A percentile compares a stretch with the other conserved stretches of the same genome.
These are phyloP conservation scores for Phymastichus coffea DNA, from an alignment of 1,140 invertebrate species.

Conservation along the genomic window DNA sequence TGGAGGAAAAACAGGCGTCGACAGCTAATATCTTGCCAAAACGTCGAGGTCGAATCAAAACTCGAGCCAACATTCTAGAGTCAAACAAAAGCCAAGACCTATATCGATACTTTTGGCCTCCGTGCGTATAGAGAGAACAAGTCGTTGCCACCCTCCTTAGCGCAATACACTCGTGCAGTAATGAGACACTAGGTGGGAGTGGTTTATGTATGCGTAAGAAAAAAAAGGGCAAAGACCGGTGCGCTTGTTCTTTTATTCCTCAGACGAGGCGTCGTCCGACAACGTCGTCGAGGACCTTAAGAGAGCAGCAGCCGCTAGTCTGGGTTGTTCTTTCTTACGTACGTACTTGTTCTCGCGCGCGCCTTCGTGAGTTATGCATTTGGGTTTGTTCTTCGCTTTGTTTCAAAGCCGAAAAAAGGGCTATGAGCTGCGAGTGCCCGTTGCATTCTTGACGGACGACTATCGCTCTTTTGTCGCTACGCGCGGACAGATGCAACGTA, in stretches of 20 bases:
- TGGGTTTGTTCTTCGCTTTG: background rate
- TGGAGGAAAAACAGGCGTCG: too few relatives aligned
- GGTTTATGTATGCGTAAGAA: conserved; percentile 3
- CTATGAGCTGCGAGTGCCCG: background rate
- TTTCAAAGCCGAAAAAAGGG: background rate
- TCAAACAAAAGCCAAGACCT: background rate
- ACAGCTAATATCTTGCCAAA: too few relatives aligned
- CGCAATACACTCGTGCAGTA: background rate
- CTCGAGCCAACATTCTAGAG: too few relatives aligned
- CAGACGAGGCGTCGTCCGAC: background rate
- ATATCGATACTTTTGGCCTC: too few relatives aligned
- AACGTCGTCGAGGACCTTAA: conserved; percentile 1
- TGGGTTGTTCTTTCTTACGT: too few relatives aligned
- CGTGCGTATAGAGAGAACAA: too few relatives aligned
- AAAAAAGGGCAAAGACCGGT: conserved; percentile 20
- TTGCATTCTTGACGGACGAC: too few relatives aligned
- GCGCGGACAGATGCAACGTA: too few relatives aligned
- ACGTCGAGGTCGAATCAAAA: too few relatives aligned
- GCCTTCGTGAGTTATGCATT: background rate
- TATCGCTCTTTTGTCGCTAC: conserved; percentile 7
- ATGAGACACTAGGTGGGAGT: background rate
- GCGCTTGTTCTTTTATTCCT: too few relatives aligned
- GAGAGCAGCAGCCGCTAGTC: conserved; percentile 2
- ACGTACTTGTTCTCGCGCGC: background rate
- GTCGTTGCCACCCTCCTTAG: background rate